Evolutionary conservation across 2,888 invertebrate genomes (phyloP).

Genomic region (Pteria penguin): DNA sequence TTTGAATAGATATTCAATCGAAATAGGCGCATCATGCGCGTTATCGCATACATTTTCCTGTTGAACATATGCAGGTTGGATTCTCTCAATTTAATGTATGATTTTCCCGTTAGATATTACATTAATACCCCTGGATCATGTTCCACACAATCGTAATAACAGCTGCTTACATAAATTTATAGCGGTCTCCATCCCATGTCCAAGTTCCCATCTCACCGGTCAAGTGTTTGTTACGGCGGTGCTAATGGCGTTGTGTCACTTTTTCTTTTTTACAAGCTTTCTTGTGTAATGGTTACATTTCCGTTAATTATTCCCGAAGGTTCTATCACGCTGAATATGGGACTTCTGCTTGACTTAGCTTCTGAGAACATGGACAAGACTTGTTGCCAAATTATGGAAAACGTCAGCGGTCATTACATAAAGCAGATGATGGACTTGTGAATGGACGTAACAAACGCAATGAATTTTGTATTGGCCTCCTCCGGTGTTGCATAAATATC

Average conservation of each 20-base stretch:
- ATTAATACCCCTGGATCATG: no score
- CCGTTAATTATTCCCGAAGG: conserved; percentile 1
- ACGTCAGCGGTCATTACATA: neutral
- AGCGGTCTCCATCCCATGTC: no score
- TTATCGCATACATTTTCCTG: no score
- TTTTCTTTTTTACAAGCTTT: neutral
- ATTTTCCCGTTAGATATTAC: no score
- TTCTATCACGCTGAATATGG: neutral
- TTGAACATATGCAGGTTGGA: no score
- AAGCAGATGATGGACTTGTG: neutral
- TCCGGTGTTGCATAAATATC: neutral
- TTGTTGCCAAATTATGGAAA: neutral
- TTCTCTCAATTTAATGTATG: no score
- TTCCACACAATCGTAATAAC: no score
- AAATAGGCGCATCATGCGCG: no score
- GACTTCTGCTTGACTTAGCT: neutral
- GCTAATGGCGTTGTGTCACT: neutral
- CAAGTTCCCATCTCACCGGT: no score
- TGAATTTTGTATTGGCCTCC: neutral
- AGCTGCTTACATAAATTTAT: no score
- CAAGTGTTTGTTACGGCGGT: no score
- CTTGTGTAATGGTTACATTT: conserved; percentile 20
- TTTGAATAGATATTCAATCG: no score
- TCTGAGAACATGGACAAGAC: neutral
- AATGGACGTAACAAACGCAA: neutral